Evolutionary conservation across 2,113 vertebrate species (phyloP).

Genomic region (Colinus virginianus): DNA sequence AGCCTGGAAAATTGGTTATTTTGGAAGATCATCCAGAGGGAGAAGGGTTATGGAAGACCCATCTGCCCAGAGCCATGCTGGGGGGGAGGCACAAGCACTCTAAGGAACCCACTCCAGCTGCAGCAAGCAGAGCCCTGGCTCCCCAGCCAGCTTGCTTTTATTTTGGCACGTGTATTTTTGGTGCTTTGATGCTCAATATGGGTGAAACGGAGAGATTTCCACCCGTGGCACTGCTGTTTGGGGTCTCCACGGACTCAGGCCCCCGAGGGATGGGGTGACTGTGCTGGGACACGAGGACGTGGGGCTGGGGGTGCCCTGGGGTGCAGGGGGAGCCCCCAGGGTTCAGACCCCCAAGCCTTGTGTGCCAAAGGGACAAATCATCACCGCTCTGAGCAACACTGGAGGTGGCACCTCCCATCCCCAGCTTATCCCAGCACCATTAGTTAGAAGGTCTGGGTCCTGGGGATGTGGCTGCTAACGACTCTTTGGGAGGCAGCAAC

Average conservation of each 20-base stretch:
- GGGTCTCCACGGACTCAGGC: not conserved
- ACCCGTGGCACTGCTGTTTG: not conserved
- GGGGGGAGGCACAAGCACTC: not conserved
- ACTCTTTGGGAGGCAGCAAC: not conserved
- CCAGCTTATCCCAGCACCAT: not conserved
- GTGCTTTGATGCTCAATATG: not conserved
- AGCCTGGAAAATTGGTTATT: not conserved
- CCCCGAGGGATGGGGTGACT: not conserved
- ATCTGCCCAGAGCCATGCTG: accelerated
- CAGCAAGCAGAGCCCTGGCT: too few relatives aligned
- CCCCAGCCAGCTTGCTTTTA: not conserved
- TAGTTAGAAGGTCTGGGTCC: not conserved
- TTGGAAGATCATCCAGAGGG: constrained; percentile 12
- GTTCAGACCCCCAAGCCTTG: not conserved
- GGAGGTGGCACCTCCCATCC: accelerated
- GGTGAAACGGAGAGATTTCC: not conserved
- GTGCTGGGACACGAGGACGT: accelerated
- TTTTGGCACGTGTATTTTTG: not conserved
- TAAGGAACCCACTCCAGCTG: too few relatives aligned
- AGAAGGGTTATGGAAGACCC: not conserved
- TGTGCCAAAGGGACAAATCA: not conserved
- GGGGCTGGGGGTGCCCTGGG: not conserved
- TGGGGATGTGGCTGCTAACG: not conserved
- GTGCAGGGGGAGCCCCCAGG: not conserved
- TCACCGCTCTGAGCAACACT: not conserved